A percentile compares a stretch with the other conserved stretches of the same genome.
phyloP scores from a whole-genome alignment of 2,888 invertebrate species.

The Nemoura dubitans region DNA sequence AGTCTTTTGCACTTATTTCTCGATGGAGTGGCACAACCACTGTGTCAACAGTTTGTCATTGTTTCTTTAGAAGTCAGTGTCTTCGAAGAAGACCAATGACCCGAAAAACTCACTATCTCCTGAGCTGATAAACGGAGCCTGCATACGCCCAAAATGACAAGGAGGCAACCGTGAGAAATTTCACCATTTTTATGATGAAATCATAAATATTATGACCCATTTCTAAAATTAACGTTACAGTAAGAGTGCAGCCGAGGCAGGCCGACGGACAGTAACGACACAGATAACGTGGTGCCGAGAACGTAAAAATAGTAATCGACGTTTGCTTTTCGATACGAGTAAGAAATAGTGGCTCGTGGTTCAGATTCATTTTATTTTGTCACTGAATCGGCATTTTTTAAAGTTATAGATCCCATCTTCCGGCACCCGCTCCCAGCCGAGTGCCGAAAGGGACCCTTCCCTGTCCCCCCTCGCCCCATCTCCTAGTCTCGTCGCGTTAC shows the following conservation, averaged over 20 bases:
- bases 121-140: background rate
- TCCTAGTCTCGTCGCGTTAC: background rate
- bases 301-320: background rate
- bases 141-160: background rate
- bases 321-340: background rate
- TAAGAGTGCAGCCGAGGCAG: too few relatives aligned
- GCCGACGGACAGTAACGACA: too few relatives aligned
- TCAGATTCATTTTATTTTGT: too few relatives aligned
- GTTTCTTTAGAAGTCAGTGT: constrained; percentile 22
- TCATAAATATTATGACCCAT: background rate
- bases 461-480: too few relatives aligned
- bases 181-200: background rate
- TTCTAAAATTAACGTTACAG: background rate
- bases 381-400: too few relatives aligned
- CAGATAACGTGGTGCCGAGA: background rate
- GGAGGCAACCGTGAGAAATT: background rate
- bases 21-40: constrained; percentile 22
- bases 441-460: background rate
- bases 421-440: background rate
- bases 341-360: background rate
- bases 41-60: constrained; percentile 27
- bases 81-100: background rate
- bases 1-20: constrained; percentile 25
- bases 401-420: too few relatives aligned
- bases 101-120: constrained; percentile 18